Evolutionary conservation across 2,888 invertebrate genomes (phyloP), one percentile per base, ranked within the genome.

Genomic region (Taenaris catops): DNA sequence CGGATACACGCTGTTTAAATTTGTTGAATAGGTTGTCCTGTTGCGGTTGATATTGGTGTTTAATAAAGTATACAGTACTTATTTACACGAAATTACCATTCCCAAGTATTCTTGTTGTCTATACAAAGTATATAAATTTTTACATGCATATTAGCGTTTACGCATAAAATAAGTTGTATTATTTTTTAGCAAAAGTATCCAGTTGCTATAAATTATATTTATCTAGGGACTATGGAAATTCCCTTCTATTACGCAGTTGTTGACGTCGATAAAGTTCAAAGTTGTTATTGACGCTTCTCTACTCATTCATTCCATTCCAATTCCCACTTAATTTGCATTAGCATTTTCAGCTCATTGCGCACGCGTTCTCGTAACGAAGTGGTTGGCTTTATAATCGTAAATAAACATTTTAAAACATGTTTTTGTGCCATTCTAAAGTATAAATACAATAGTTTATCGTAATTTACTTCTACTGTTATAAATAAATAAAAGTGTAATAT

Each of bases 291-390:
- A 34, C 23, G 20, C 27, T 20, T 11, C 7, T 7, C 6, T 14
- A 25, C 23, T 37, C 41, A 37, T 41, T 37, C 37, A 37, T 31
- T 37, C 26, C 40, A 45, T 34, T 34, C 27, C 32, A 31, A 24
- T 39, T 37, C 34, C 32, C 26, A 29, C 33, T 38, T 36, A 25
- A 32, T 35, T 23, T 14, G 3, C 8, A 8, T 25, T 8, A 8
- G 7, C 14, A 17, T n/a, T 5, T 19, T 20, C 55, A 51, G 42
- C 40, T 65, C 71, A 74, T 67, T 76, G 58, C 60, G 60, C 59
- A 63, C 59, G 65, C 62, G 66, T 57, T 51, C 46, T 44, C 42
- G 43, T 41, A 41, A 41, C 40, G 40, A 43, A 39, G 44, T 50
- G 55, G 67, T 44, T 32, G 40, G 34, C 34, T 32, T 24, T 21